Percentiles rank a stretch among this genome's conserved stretches.
These are phyloP conservation scores for Cepaea hortensis DNA, from an alignment of 2,888 invertebrate species.

Conservation along the genomic window DNA sequence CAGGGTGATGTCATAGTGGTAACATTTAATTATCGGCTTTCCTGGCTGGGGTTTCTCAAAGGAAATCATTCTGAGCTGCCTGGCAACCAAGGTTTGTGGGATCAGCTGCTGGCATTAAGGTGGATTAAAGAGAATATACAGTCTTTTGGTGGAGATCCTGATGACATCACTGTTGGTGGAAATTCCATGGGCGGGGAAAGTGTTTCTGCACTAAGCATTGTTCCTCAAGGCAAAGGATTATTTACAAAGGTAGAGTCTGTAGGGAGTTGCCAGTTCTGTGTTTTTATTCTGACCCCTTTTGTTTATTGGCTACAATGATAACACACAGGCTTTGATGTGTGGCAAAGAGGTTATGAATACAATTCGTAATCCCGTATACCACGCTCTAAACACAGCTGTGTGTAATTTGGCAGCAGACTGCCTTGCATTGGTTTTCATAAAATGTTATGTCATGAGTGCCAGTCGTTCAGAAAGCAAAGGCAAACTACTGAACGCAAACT, in stretches of 20 bases:
- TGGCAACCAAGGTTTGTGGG: slow-evolving; percentile 39
- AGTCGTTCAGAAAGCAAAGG: too few relatives aligned
- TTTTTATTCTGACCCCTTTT: neutral
- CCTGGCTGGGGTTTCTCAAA: slow-evolving; percentile 44
- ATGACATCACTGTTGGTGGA: slow-evolving; percentile 43
- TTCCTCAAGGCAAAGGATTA: slow-evolving; percentile 28
- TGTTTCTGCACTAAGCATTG: slow-evolving; percentile 38
- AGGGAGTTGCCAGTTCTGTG: neutral
- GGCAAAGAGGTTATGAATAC: too few relatives aligned
- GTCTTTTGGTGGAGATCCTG: slow-evolving; percentile 40
- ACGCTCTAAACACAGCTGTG: too few relatives aligned
- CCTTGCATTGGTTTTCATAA: too few relatives aligned
- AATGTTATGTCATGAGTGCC: too few relatives aligned
- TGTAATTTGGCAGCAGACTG: too few relatives aligned
- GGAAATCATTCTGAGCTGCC: slow-evolving; percentile 32
- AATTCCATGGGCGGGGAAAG: slow-evolving; percentile 46
- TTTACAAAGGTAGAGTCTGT: slow-evolving; percentile 36
- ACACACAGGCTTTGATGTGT: neutral
- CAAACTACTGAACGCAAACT: too few relatives aligned
- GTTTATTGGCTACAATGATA: neutral
- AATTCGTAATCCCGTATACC: too few relatives aligned
- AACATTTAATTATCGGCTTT: slow-evolving; percentile 36
- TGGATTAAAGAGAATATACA: slow-evolving; percentile 43
- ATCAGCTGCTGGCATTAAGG: slow-evolving; percentile 41
- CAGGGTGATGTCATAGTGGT: slow-evolving; percentile 41